Base-by-base conservation (phyloP, 2,888 invertebrate species). In the Troilus luridus region DNA sequence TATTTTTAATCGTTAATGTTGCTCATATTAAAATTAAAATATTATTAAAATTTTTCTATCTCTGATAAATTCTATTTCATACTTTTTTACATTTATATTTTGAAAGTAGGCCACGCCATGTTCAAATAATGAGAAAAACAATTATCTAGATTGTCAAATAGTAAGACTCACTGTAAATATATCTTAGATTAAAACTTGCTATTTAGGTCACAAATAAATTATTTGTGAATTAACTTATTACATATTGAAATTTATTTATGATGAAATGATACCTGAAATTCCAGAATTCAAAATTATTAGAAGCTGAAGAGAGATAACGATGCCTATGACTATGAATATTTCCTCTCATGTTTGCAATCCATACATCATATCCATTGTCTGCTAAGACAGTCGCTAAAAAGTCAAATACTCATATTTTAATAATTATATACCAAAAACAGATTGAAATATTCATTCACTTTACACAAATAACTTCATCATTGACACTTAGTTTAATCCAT, bases 321-420 rank as follows among this genome's bases (percentile, higher is more conserved):
- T 95, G 95, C 56, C 93, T 93, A 88, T 93, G 93, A 67, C 94
- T 94, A 93, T 95, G 95, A 5, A 94, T 94, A 93, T 95, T 95
- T 59, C 95, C 95, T 41, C 95, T 93, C 91, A 94, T 94, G 93
- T 95, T 95, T 1, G 95, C 95, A 91, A 95, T 92, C 95, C 95
- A 95, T 9, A 94, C 93, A 92, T 94, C 94, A 92, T 93, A 93
- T 58, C 93, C 94, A 19, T 93, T 92, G 91, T 94, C 93, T 2
- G 93, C 93, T 89, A 94, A 92, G 58, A 93, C 92, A 88, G 93
- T 93, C 0, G 93, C 94, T 93, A 92, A 17, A 92, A 91, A 77
- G 11, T 77, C 41, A 21, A 77, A 77, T 41, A 41, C 8, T 77
- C 27, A 77, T 77, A 0, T 24, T 67, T 67, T 24, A 89, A 81